phyloP scores from a whole-genome alignment of 2,888 invertebrate genomes.

The Camptogramma bilineatum region DNA sequence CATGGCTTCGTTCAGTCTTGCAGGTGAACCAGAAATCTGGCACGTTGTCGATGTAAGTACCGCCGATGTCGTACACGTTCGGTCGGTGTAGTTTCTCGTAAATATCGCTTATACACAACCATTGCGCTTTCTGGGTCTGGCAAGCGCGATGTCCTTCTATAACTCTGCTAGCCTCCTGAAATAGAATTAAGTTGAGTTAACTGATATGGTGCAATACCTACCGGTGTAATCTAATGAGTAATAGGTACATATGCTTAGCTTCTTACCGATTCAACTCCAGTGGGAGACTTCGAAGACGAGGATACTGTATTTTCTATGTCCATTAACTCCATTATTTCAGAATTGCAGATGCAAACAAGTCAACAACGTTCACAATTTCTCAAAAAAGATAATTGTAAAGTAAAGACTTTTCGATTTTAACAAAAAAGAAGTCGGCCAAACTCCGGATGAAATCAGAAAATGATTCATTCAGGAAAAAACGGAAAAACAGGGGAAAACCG shows the following conservation, averaged over 20 bases:
- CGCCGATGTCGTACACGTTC: slow-evolving; percentile 73
- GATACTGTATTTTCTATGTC: slow-evolving; percentile 7
- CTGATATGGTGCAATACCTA: slow-evolving; percentile 9
- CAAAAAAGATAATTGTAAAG: too few relatives aligned
- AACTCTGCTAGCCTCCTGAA: slow-evolving; percentile 57
- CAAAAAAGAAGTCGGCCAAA: too few relatives aligned
- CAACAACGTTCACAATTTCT: not conserved
- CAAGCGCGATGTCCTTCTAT: slow-evolving; percentile 63
- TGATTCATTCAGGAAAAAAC: too few relatives aligned
- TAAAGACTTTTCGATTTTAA: too few relatives aligned
- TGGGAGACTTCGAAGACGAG: not conserved
- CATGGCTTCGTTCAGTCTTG: slow-evolving; percentile 64
- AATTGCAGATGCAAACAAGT: not conserved
- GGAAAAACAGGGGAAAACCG: too few relatives aligned
- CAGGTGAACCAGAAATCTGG: slow-evolving; percentile 72
- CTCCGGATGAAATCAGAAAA: too few relatives aligned
- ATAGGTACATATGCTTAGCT: not conserved
- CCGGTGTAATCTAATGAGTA: too few relatives aligned
- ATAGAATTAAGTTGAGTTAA: slow-evolving; percentile 7
- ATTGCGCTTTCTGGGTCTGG: slow-evolving; percentile 66
- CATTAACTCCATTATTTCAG: slow-evolving; percentile 9
- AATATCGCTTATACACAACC: slow-evolving; percentile 66
- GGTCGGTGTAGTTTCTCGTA: slow-evolving; percentile 71
- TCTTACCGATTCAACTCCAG: slow-evolving; percentile 6
- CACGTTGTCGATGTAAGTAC: slow-evolving; percentile 66